Base-by-base conservation (phyloP, 2,797 vertebrate species). In the Neostethus bicornis region DNA sequence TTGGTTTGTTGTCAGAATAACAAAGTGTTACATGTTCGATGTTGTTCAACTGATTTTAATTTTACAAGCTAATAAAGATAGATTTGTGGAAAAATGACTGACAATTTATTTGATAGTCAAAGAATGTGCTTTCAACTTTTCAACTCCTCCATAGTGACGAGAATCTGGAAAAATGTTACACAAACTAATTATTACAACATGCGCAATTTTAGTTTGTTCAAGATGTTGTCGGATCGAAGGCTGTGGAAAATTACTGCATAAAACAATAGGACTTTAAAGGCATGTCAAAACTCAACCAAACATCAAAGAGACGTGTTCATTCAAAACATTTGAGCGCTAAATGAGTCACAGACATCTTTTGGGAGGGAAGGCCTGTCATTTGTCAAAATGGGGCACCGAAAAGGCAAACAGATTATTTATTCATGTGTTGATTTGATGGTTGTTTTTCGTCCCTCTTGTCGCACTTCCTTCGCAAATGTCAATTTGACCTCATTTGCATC, bases 381-480 rank as follows among this genome's bases (percentile, higher is more conserved):
- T 77, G 59, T 76, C 32, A 17, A 88, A 86, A 78, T 81, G 72
- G 83, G 84, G 85, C 79, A 75, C 54, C 34, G 68, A 69, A 77
- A 81, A 87, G 54, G 68, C 76, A 80, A 85, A 84, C 78, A 75
- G 20, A 87, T 87, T 53, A 84, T 84, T 85, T 80, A 87, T 89
- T 85, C 42, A 86, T 87, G 74, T 83, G 74, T 83, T 85, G 76
- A 82, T 83, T 75, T 61, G 41, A 60, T 70, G 60, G 53, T 75
- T 83, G 75, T 76, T 88, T n/a, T 85, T 67, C 59, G 71, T 82
- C 81, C 79, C 63, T 57, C 54, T 81, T 77, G 78, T 87, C 81
- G 79, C 68, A 72, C 76, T 77, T 84, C 34, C 75, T 71, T 80
- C 81, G 80, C 46, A 85, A 77, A 79, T 79, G 79, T 86, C 78